These are phyloP conservation scores for Notothenia coriiceps DNA, from an alignment of 2,113 vertebrate genomes.

Conservation along the genomic window DNA sequence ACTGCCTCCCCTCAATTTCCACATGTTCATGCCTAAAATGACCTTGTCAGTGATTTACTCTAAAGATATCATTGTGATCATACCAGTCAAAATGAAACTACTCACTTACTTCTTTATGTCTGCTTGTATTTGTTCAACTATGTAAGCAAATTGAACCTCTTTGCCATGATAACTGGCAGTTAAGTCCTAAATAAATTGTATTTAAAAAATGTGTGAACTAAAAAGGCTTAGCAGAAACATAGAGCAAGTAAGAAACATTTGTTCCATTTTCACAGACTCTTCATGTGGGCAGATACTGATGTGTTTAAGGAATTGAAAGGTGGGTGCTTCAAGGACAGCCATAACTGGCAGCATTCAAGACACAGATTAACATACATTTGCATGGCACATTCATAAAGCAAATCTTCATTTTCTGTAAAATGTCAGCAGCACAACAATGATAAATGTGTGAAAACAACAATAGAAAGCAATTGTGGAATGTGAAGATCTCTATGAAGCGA, in stretches of 20 bases:
- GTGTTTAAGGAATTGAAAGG: not conserved
- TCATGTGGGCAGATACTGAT: not conserved
- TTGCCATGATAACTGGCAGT: conserved; percentile 21
- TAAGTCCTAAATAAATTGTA: conserved; percentile 4
- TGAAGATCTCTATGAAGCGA: not conserved
- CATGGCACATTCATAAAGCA: not conserved
- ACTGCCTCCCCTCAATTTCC: conserved; percentile 25
- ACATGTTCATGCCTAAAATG: conserved; percentile 32
- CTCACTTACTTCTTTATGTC: conserved; percentile 26
- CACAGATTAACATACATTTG: not conserved
- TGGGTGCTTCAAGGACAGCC: conserved; percentile 28
- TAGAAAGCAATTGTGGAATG: not conserved
- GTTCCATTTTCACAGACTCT: not conserved
- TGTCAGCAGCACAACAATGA: not conserved
- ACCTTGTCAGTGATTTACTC: conserved; percentile 42
- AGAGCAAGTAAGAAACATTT: not conserved
- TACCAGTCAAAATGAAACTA: conserved; percentile 42
- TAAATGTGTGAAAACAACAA: not conserved
- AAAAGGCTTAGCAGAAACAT: not conserved
- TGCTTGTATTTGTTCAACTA: conserved; percentile 38
- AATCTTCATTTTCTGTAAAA: not conserved
- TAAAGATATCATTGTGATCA: conserved; percentile 33
- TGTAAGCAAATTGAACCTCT: conserved; percentile 19
- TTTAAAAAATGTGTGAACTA: not conserved
- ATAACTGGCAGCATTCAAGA: conserved; percentile 25